phyloP scores from a whole-genome alignment of 2,888 invertebrate genomes.

The Sclerodermus sp. region DNA sequence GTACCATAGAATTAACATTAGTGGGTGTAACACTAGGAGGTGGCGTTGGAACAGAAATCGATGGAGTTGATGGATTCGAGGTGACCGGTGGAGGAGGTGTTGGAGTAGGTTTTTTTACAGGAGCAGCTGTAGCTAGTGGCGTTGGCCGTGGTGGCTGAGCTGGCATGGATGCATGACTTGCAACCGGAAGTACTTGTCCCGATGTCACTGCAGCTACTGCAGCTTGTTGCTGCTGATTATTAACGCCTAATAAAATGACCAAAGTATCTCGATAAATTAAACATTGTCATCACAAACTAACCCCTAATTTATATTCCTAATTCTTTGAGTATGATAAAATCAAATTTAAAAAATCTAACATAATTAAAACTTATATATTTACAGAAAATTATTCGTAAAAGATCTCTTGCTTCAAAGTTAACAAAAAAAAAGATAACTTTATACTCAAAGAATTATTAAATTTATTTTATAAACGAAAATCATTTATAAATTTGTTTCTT shows the following conservation, averaged over 20 bases:
- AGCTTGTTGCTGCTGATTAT: slow-evolving; percentile 62
- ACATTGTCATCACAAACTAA: no score
- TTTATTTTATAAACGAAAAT: neutral
- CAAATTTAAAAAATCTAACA: neutral
- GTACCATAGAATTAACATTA: slow-evolving; percentile 43
- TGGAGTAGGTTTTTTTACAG: slow-evolving; percentile 49
- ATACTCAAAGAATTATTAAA: no score
- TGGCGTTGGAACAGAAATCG: slow-evolving; percentile 49
- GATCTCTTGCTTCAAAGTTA: no score
- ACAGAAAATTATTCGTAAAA: neutral
- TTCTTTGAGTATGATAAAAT: no score
- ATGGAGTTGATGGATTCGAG: slow-evolving; percentile 46
- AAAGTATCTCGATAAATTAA: no score
- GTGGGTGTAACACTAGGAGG: slow-evolving; percentile 51
- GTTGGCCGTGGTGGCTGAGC: slow-evolving; percentile 51
- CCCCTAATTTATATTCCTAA: no score
- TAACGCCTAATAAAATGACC: slow-evolving; percentile 45
- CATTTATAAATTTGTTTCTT: slow-evolving; percentile 15
- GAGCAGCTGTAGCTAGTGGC: slow-evolving; percentile 53
- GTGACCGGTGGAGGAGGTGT: slow-evolving; percentile 42
- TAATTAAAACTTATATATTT: neutral
- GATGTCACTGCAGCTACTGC: slow-evolving; percentile 60
- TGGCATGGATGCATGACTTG: slow-evolving; percentile 54
- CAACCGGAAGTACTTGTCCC: slow-evolving; percentile 49
- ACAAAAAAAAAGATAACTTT: no score